phyloP scores from a whole-genome alignment of 2,888 invertebrate species.

The Icerya purchasi region DNA sequence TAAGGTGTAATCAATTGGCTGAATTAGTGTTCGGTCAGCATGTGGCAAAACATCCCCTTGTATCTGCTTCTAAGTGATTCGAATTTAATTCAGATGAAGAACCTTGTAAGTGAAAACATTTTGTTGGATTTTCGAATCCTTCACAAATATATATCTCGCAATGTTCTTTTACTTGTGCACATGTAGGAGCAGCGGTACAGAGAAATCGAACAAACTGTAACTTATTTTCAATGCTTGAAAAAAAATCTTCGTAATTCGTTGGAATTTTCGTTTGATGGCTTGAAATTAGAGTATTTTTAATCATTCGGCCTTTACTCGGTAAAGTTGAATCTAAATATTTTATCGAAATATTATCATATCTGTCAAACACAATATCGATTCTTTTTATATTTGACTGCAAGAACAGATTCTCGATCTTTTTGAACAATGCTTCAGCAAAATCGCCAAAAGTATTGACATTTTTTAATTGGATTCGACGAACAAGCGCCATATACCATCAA shows the following conservation, averaged over 20 bases:
- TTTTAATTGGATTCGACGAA: too few relatives aligned
- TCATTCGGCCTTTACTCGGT: too few relatives aligned
- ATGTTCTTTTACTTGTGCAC: not conserved
- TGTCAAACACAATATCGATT: too few relatives aligned
- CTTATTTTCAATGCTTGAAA: not conserved
- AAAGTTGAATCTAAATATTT: too few relatives aligned
- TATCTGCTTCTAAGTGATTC: not conserved
- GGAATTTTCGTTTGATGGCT: not conserved
- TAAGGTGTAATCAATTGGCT: not conserved
- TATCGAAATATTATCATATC: too few relatives aligned
- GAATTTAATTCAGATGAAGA: not conserved
- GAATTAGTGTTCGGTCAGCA: not conserved
- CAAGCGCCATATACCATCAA: too few relatives aligned
- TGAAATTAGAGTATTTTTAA: too few relatives aligned
- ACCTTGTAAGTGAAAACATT: not conserved
- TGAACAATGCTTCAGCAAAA: too few relatives aligned
- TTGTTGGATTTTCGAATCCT: not conserved
- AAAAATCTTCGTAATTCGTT: not conserved
- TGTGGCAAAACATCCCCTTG: not conserved
- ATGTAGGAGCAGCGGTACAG: not conserved
- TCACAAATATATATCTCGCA: not conserved
- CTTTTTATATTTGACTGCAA: too few relatives aligned
- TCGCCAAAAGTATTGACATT: too few relatives aligned
- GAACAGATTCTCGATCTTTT: too few relatives aligned
- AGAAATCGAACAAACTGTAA: not conserved